Evolutionary conservation across 2,888 invertebrate genomes (phyloP).

Genomic region (Monochamus alternatus): DNA sequence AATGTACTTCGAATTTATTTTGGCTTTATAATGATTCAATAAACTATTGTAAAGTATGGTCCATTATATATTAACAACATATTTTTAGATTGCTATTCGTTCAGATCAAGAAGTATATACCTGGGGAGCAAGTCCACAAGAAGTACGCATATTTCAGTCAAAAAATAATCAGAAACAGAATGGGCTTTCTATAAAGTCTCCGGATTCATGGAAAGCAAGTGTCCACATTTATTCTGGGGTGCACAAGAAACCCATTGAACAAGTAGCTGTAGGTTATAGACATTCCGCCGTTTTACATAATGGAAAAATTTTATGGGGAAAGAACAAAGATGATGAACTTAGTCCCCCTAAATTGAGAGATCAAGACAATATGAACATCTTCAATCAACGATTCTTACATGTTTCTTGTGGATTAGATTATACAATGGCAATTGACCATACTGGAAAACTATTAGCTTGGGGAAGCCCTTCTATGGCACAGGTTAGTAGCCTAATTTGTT

Average conservation of each 20-base stretch:
- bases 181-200: slow-evolving; percentile 44
- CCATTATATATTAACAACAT: background rate
- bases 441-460: slow-evolving; percentile 82
- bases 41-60: background rate
- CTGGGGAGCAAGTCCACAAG: slow-evolving; percentile 87
- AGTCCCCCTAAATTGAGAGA: slow-evolving; percentile 78
- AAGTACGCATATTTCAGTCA: slow-evolving; percentile 77
- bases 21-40: no score
- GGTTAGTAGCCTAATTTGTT: slow-evolving; percentile 64
- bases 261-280: slow-evolving; percentile 82
- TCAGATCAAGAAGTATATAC: slow-evolving; percentile 78
- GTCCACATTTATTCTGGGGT: slow-evolving; percentile 66
- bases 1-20: no score
- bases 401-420: slow-evolving; percentile 85
- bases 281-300: slow-evolving; percentile 76
- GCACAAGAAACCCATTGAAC: slow-evolving; percentile 60
- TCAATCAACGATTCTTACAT: slow-evolving; percentile 65
- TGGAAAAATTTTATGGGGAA: slow-evolving; percentile 79
- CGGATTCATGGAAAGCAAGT: slow-evolving; percentile 65
- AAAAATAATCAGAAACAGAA: slow-evolving; percentile 60
- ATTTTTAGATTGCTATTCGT: slow-evolving; percentile 78
- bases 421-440: slow-evolving; percentile 79
- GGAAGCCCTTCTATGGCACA: slow-evolving; percentile 82
- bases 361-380: slow-evolving; percentile 62
- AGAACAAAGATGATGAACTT: slow-evolving; percentile 92